A percentile compares a stretch with the other conserved stretches of the same genome.
Evolutionary conservation across 2,888 invertebrate genomes (phyloP).

Genomic region (Caprella mutica): DNA sequence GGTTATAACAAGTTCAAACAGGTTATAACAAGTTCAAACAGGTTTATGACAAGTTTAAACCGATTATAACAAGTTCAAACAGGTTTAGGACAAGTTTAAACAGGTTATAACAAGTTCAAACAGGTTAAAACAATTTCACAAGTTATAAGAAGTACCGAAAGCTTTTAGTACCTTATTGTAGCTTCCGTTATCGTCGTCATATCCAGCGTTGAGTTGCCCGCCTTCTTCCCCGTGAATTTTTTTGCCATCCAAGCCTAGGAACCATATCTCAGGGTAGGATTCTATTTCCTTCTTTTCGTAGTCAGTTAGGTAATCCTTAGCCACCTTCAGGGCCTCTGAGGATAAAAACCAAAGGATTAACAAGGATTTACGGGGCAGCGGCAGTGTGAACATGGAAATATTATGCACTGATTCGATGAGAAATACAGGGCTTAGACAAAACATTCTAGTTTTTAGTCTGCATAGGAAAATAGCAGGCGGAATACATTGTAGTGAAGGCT

Average conservation of each 20-base stretch:
- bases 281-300: slow-evolving; percentile 83
- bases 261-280: slow-evolving; percentile 89
- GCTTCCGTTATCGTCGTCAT: slow-evolving; percentile 85
- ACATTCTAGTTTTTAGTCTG: too few species aligned
- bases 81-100: not conserved
- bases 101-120: not conserved
- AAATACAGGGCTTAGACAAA: not conserved
- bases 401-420: not conserved
- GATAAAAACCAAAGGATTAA: not conserved
- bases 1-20: too few species aligned
- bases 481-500: too few species aligned
- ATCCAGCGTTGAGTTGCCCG: slow-evolving; percentile 70
- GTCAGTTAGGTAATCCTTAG: slow-evolving; percentile 70
- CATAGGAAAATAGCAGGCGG: too few species aligned
- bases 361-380: not conserved
- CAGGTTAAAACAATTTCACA: not conserved
- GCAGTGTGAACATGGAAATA: not conserved
- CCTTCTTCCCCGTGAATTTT: slow-evolving; percentile 73
- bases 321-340: slow-evolving; percentile 69
- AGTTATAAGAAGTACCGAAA: slow-evolving; percentile 33
- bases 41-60: too few species aligned
- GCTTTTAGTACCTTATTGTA: slow-evolving; percentile 91
- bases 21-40: too few species aligned
- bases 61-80: not conserved
- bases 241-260: slow-evolving; percentile 71